Evolutionary conservation across 2,888 invertebrate species (phyloP).

Genomic region (Lomographa bimaculata): DNA sequence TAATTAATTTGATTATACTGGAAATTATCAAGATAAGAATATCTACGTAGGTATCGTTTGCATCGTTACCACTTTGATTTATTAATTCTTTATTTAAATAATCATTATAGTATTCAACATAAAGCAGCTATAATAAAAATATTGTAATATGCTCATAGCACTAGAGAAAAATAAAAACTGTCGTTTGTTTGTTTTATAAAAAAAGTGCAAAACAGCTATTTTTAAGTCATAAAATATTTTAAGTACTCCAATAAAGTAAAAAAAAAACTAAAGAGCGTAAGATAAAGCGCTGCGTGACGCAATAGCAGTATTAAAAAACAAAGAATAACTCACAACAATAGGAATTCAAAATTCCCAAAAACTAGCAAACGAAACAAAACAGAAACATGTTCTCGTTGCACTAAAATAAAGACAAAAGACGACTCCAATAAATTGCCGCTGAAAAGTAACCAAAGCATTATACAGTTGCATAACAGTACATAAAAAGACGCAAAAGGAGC

Average conservation of each 20-base stretch:
- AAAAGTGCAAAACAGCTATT: no score
- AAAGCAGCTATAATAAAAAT: no score
- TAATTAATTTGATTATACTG: slow-evolving; percentile 9
- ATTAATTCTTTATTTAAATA: slow-evolving; percentile 8
- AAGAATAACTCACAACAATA: slow-evolving; percentile 43
- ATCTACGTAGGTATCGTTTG: slow-evolving; percentile 38
- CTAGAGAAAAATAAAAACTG: no score
- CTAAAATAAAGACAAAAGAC: slow-evolving; percentile 79
- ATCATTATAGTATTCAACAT: neutral
- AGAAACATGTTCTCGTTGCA: slow-evolving; percentile 66
- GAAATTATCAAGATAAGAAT: slow-evolving; percentile 55
- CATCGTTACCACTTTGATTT: slow-evolving; percentile 40
- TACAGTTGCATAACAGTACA: slow-evolving; percentile 83
- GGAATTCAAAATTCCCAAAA: slow-evolving; percentile 50
- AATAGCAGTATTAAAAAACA: slow-evolving; percentile 20
- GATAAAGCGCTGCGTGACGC: slow-evolving; percentile 22
- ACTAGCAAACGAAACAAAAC: slow-evolving; percentile 60
- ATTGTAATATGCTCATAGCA: no score
- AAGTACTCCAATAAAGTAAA: no score
- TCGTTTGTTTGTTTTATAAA: no score
- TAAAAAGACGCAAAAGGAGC: slow-evolving; percentile 77
- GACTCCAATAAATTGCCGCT: slow-evolving; percentile 73
- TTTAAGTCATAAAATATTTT: no score
- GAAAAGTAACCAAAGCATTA: slow-evolving; percentile 81
- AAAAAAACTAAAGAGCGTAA: neutral